A percentile compares a stretch with the other conserved stretches of the same genome.
These are phyloP conservation scores for Phocoena phocoena DNA, from an alignment of 2,113 vertebrate genomes.

Conservation along the genomic window DNA sequence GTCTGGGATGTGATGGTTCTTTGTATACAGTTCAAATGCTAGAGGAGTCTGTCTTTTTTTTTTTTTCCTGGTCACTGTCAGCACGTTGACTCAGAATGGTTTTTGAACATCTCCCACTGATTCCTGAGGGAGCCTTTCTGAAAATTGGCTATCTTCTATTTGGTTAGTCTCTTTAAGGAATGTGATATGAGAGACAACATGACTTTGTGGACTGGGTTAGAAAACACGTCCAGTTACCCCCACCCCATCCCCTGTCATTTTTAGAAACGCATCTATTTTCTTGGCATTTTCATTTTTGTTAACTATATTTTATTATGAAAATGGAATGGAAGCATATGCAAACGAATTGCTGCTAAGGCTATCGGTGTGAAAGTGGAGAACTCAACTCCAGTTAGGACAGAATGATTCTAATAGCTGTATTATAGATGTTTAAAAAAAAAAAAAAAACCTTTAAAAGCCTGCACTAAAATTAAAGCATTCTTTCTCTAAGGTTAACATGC, in stretches of 20 bases:
- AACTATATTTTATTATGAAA: slow-evolving; percentile 4
- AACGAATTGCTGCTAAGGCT: not conserved
- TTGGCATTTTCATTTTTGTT: slow-evolving; percentile 23
- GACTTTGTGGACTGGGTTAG: not conserved
- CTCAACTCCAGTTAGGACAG: not conserved
- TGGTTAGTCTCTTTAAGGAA: not conserved
- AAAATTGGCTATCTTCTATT: not conserved
- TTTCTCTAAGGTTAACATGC: not conserved
- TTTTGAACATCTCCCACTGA: slow-evolving; percentile 33
- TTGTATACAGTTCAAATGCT: slow-evolving; percentile 36
- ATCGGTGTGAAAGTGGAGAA: not conserved
- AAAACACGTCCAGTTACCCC: not conserved
- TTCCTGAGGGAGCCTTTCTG: slow-evolving; percentile 37
- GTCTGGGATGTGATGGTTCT: slow-evolving; percentile 57
- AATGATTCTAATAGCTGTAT: not conserved
- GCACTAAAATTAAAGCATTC: not conserved
- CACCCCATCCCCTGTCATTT: not conserved
- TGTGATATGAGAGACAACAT: not conserved
- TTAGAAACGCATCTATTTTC: slow-evolving; percentile 51
- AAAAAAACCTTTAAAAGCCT: not conserved
- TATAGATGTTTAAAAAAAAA: not conserved
- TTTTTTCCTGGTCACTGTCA: slow-evolving; percentile 44
- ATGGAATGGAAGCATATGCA: not conserved
- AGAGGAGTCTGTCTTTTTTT: not conserved
- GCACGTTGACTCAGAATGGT: slow-evolving; percentile 32